Evolutionary conservation across 1,140 invertebrate genomes (phyloP).

Genomic region (Drosophila auraria): DNA sequence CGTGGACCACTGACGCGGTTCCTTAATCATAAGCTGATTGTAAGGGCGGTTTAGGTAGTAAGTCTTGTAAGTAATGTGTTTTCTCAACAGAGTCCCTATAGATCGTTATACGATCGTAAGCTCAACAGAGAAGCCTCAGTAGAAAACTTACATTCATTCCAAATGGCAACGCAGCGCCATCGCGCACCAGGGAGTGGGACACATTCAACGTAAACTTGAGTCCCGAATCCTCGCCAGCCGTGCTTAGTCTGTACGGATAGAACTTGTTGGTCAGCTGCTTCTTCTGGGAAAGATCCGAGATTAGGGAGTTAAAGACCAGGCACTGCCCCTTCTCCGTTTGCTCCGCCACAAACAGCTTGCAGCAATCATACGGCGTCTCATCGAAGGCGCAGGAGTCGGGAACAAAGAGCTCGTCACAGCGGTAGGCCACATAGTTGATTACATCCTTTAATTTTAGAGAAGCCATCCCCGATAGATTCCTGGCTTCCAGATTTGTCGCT

Average conservation of each 20-base stretch:
- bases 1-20: conserved; percentile 60
- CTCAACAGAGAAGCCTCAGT: no score
- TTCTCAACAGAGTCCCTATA: no score
- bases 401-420: conserved; percentile 71
- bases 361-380: conserved; percentile 64
- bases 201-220: conserved; percentile 51
- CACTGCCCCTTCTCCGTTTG: conserved; percentile 65
- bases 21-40: conserved; percentile 67
- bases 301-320: conserved; percentile 73
- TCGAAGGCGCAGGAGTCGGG: conserved; percentile 64
- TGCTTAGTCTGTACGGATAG: conserved; percentile 64
- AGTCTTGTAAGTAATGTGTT: no score
- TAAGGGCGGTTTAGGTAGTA: not conserved
- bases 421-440: conserved; percentile 60
- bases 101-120: no score
- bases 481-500: conserved; percentile 8
- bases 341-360: conserved; percentile 65
- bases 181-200: conserved; percentile 33
- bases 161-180: conserved; percentile 27
- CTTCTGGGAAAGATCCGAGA: conserved; percentile 67
- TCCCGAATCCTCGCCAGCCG: conserved; percentile 66
- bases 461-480: conserved; percentile 12
- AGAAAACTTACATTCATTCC: conserved; percentile 46
- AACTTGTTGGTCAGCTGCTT: conserved; percentile 59
- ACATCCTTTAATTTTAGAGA: conserved; percentile 31